phyloP scores from a whole-genome alignment of 2,113 vertebrate species.

The Nibea albiflora region DNA sequence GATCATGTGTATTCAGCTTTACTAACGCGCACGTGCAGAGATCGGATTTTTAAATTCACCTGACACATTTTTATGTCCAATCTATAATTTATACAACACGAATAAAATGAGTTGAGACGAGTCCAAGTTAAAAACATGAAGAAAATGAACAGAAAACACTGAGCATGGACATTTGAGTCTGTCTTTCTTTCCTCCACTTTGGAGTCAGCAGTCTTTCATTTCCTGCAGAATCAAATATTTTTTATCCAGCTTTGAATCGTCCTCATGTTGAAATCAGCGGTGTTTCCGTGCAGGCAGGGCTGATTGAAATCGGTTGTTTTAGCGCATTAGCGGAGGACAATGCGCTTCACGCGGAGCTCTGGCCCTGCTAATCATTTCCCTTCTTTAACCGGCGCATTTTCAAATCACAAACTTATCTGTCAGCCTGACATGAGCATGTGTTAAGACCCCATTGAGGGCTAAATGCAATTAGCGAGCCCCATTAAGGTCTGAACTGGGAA shows the following conservation, averaged over 20 bases:
- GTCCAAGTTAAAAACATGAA: too few relatives aligned
- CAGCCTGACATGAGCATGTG: conserved; percentile 39
- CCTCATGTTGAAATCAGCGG: neutral
- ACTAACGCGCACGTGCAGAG: too few relatives aligned
- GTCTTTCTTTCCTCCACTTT: too few relatives aligned
- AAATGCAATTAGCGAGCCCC: conserved; percentile 69
- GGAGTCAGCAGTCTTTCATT: too few relatives aligned
- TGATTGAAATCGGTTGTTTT: conserved; percentile 32
- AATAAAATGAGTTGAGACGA: too few relatives aligned
- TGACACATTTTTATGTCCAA: too few relatives aligned
- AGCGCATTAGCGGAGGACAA: conserved; percentile 15
- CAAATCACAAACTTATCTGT: conserved; percentile 50
- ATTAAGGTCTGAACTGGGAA: conserved; percentile 66
- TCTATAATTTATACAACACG: too few relatives aligned
- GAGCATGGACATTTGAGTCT: too few relatives aligned
- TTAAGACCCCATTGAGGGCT: conserved; percentile 41
- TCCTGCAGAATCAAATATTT: too few relatives aligned
- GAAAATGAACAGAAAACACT: too few relatives aligned
- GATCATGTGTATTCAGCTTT: too few relatives aligned
- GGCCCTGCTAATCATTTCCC: conserved; percentile 33
- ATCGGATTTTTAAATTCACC: too few relatives aligned
- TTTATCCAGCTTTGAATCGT: neutral
- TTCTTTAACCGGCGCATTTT: conserved; percentile 33
- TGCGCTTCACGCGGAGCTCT: neutral
- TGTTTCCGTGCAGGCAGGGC: neutral